Evolutionary conservation across 2,797 vertebrate species (phyloP).

Genomic region (Micrastur ruficollis): DNA sequence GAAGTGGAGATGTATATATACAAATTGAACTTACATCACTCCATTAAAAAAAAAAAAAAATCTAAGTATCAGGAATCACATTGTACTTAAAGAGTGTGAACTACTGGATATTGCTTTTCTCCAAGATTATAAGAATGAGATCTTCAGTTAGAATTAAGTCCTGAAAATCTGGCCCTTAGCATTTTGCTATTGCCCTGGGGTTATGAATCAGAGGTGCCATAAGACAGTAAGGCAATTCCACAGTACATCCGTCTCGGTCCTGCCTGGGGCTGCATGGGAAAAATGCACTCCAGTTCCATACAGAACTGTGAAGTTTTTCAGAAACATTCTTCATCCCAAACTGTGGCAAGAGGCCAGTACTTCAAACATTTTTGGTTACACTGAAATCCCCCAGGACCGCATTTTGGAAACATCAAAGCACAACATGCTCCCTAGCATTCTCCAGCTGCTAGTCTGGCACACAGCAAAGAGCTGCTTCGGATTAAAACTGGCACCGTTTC

Average conservation of each 20-base stretch:
- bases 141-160: background rate
- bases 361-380: constrained; percentile 53
- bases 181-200: background rate
- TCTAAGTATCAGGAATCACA: background rate
- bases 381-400: background rate
- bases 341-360: constrained; percentile 32
- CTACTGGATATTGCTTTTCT: background rate
- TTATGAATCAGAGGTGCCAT: background rate
- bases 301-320: background rate
- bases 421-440: background rate
- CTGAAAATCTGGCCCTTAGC: background rate
- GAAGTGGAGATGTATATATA: background rate
- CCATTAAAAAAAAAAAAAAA: background rate
- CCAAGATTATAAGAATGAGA: background rate
- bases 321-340: background rate
- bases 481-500: background rate
- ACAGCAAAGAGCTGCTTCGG: background rate
- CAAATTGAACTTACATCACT: fast-evolving
- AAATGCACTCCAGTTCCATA: background rate
- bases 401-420: constrained; percentile 52
- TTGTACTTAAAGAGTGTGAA: background rate
- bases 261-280: background rate
- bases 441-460: constrained; percentile 52
- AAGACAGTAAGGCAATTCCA: background rate
- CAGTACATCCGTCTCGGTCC: background rate